Conservation (phyloP, 2,888 invertebrate species). For the Temnothorax unifasciatus region DNA sequence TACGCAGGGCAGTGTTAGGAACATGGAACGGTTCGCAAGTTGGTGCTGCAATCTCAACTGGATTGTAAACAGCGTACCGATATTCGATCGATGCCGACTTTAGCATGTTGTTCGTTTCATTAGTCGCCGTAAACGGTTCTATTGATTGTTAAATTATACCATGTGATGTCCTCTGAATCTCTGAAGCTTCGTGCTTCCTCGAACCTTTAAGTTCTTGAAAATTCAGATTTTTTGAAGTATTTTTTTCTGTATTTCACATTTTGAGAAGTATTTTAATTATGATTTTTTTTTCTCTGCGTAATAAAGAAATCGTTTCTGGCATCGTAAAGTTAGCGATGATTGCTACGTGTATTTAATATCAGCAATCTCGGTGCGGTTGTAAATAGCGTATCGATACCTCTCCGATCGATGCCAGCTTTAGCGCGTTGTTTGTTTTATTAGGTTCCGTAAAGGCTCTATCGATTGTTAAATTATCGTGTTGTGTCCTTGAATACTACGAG, state of each 20-base stretch:
- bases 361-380: constrained; percentile 44
- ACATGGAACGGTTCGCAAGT: background rate
- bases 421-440: constrained; percentile 53
- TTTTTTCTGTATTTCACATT: background rate
- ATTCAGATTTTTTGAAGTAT: background rate
- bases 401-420: constrained; percentile 53
- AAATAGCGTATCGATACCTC: constrained; percentile 47
- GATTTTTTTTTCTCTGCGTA: too few species aligned
- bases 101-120: constrained; percentile 19
- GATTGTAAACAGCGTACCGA: constrained; percentile 30
- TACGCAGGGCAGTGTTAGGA: constrained; percentile 6
- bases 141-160: constrained; percentile 31
- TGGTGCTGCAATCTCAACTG: constrained; percentile 6
- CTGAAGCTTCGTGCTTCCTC: too few species aligned
- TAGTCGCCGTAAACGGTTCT: background rate
- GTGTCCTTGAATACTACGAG: constrained; percentile 33
- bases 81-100: constrained; percentile 28
- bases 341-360: constrained; percentile 37
- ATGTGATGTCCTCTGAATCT: background rate
- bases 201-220: background rate
- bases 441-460: constrained; percentile 43
- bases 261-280: background rate
- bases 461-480: constrained; percentile 47
- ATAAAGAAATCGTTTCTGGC: background rate
- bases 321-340: constrained; percentile 10